Percentiles rank a stretch among this genome's conserved stretches.
These are phyloP conservation scores for Drosophila barbarae DNA, from an alignment of 2,888 invertebrate genomes.

Conservation along the genomic window DNA sequence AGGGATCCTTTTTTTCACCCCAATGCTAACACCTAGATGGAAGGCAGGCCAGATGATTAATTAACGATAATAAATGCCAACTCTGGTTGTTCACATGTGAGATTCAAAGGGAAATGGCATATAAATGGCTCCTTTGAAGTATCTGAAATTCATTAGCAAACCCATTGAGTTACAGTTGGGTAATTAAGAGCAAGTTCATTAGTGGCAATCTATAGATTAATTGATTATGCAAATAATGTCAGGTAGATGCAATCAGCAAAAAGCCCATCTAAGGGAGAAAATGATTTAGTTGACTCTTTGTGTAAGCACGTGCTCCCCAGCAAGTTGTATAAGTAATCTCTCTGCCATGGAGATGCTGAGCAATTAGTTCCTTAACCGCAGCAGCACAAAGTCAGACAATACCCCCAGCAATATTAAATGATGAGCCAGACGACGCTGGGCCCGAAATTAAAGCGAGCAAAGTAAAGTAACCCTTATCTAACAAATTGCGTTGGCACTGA, in stretches of 20 bases:
- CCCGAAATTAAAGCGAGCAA: constrained; percentile 34
- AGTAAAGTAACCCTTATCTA: constrained; percentile 31
- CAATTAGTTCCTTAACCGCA: neutral
- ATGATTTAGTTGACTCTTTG: neutral
- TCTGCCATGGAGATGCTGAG: neutral
- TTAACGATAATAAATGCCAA: constrained; percentile 39
- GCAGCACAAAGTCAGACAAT: neutral
- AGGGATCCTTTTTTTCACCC: constrained; percentile 28
- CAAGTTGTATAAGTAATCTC: constrained; percentile 1
- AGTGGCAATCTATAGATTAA: constrained; percentile 10
- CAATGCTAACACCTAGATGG: neutral
- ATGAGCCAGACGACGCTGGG: constrained; percentile 4
- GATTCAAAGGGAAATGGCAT: constrained; percentile 1
- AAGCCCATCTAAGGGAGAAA: neutral
- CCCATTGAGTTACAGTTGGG: constrained; percentile 1
- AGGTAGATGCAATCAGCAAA: constrained; percentile 27
- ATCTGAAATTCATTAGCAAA: constrained; percentile 16
- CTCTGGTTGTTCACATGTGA: constrained; percentile 3
- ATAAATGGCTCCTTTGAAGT: constrained; percentile 15
- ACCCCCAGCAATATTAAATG: constrained; percentile 9
- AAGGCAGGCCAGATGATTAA: constrained; percentile 54
- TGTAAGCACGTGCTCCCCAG: neutral
- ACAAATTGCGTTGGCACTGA: constrained; percentile 59
- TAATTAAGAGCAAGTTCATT: constrained; percentile 31
- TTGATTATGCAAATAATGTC: constrained; percentile 28